Evolutionary conservation across 2,797 vertebrate species (phyloP).

Genomic region (Acipenser transmontanus): DNA sequence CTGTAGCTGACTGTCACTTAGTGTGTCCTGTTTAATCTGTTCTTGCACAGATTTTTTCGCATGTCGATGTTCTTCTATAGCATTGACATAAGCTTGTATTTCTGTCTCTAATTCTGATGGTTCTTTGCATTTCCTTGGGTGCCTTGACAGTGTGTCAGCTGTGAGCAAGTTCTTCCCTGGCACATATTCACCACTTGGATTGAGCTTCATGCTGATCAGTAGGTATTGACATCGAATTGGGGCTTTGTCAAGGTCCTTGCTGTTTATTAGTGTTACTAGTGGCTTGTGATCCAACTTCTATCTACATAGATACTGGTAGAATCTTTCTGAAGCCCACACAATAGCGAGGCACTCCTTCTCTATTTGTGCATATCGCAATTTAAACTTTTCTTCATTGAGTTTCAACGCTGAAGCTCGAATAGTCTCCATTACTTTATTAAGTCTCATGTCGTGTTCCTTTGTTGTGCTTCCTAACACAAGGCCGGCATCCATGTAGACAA

Average conservation of each 20-base stretch:
- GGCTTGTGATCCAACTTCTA: too few relatives aligned
- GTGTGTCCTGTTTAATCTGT: not conserved
- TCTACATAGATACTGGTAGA: too few relatives aligned
- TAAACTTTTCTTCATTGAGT: not conserved
- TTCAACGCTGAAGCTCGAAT: not conserved
- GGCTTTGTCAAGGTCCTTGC: too few relatives aligned
- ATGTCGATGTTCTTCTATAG: not conserved
- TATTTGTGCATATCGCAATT: too few relatives aligned
- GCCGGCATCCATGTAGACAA: not conserved
- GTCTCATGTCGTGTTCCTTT: not conserved
- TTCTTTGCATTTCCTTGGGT: too few relatives aligned
- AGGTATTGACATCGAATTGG: too few relatives aligned
- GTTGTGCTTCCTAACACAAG: not conserved
- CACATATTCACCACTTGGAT: too few relatives aligned
- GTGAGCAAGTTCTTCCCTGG: too few relatives aligned
- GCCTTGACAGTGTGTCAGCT: too few relatives aligned
- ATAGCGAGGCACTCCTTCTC: too few relatives aligned
- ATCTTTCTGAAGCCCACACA: too few relatives aligned
- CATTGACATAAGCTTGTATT: constrained; percentile 4
- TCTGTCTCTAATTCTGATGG: too few relatives aligned
- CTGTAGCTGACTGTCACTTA: not conserved
- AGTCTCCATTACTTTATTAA: not conserved
- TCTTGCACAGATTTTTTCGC: not conserved
- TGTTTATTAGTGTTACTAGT: not conserved
- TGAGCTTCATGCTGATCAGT: not conserved